phyloP scores from a whole-genome alignment of 2,888 invertebrate genomes.

The Leptopilina myrica region DNA sequence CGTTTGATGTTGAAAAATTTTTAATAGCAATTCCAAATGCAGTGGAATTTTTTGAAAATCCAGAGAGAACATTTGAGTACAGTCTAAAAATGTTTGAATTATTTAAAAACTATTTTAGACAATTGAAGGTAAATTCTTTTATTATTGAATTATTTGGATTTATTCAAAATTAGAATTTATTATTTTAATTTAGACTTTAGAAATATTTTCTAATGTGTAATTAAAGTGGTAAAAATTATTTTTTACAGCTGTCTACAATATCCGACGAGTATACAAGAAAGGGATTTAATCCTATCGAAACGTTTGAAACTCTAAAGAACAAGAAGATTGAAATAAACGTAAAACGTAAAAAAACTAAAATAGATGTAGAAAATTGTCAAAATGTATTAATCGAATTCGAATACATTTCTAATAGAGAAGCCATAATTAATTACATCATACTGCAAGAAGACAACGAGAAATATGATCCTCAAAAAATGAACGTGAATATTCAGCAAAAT shows the following conservation, averaged over 20 bases:
- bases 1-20: constrained; percentile 75
- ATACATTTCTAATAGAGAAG: constrained; percentile 65
- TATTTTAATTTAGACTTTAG: too few species aligned
- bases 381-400: constrained; percentile 64
- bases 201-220: too few species aligned
- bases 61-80: constrained; percentile 52
- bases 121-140: constrained; percentile 50
- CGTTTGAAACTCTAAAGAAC: not conserved
- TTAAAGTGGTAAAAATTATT: not conserved
- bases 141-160: not conserved
- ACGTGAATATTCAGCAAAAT: constrained; percentile 64
- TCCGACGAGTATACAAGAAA: not conserved
- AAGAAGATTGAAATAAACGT: not conserved
- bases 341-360: not conserved
- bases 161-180: too few species aligned
- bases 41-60: constrained; percentile 65
- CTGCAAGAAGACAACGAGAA: constrained; percentile 66
- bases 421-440: constrained; percentile 67
- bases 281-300: not conserved
- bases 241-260: constrained; percentile 16
- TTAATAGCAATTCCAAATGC: constrained; percentile 77
- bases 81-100: constrained; percentile 57
- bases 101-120: constrained; percentile 59
- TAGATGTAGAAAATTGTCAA: not conserved
- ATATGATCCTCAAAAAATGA: constrained; percentile 65